Evolutionary conservation across 2,888 invertebrate genomes (phyloP), one percentile per base, ranked within the genome.

Genomic region (Cenopis cana): DNA sequence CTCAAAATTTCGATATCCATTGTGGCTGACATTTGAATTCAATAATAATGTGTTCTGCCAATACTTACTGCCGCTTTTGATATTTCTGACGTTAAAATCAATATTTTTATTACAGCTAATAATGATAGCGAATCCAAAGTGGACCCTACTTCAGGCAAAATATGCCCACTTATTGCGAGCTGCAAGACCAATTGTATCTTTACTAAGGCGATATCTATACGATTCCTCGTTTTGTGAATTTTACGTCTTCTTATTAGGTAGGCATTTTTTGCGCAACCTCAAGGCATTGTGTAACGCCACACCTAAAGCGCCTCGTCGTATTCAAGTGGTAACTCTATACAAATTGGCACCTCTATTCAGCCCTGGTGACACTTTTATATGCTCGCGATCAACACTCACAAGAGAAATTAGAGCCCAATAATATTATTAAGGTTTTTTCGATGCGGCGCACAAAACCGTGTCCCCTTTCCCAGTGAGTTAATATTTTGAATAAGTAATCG

Each of bases 401-500:
- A 91, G 89, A 88, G 93, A 93, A 94, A 94, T 93, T 93, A 93
- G 94, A 94, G 77, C 89, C 93, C 92, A 93, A 93, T 93, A 91
- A 93, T 91, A 91, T 91, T 92, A 92, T 93, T 85, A 88, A 81
- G 82, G 76, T 85, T 88, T 87, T 85, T 80, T 75, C 54, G 73
- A 68, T 66, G 68, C 73, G 12, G 75, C 73, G 74, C 74, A 86
- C 68, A 86, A 87, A 83, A 79, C 71, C 5, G 65, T 67, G 67
- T 73, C 81, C 83, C 86, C 85, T 84, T 84, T 83, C 86, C 81
- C 81, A 74, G 72, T 81, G 82, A 86, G 78, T 85, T 84, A 79
- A 81, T 84, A 82, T 87, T 85, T 82, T 87, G 84, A 86, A 85
- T 84, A 84, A 80, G 77, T 81, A 76, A 77, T 75, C 76, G 76